Conservation (phyloP, 2,797 vertebrate genomes). For the Syngnathus rostellatus region DNA sequence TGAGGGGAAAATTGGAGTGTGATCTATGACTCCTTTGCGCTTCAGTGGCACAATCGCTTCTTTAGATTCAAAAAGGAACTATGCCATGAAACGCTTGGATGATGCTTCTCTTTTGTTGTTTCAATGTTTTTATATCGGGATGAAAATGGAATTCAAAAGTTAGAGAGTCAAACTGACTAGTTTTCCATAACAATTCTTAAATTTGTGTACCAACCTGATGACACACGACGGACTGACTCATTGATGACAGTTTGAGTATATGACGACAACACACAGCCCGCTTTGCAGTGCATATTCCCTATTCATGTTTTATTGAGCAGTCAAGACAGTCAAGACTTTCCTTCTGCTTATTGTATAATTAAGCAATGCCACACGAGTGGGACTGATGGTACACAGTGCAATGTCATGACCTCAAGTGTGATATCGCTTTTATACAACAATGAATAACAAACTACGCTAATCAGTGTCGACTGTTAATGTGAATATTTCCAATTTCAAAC, state of each 20-base stretch:
- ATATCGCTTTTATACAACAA: no score
- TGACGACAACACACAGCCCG: background rate
- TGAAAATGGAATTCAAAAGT: background rate
- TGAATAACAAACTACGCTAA: no score
- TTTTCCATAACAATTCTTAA: no score
- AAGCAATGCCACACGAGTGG: background rate
- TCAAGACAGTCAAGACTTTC: background rate
- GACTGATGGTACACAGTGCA: background rate
- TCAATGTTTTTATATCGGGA: background rate
- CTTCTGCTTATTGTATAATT: background rate
- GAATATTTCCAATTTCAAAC: background rate
- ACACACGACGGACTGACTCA: no score
- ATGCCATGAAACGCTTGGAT: background rate
- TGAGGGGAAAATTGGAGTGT: conserved; percentile 4
- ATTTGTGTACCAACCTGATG: no score
- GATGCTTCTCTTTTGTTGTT: background rate
- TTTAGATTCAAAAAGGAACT: background rate
- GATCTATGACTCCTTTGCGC: background rate
- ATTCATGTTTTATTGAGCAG: background rate
- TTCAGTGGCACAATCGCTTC: background rate
- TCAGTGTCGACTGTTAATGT: background rate
- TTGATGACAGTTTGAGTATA: background rate
- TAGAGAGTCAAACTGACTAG: no score
- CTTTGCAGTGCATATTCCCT: background rate
- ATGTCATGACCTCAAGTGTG: background rate